Evolutionary conservation across 2,113 vertebrate genomes (phyloP).

Genomic region (Ptychochromis oligacanthus): DNA sequence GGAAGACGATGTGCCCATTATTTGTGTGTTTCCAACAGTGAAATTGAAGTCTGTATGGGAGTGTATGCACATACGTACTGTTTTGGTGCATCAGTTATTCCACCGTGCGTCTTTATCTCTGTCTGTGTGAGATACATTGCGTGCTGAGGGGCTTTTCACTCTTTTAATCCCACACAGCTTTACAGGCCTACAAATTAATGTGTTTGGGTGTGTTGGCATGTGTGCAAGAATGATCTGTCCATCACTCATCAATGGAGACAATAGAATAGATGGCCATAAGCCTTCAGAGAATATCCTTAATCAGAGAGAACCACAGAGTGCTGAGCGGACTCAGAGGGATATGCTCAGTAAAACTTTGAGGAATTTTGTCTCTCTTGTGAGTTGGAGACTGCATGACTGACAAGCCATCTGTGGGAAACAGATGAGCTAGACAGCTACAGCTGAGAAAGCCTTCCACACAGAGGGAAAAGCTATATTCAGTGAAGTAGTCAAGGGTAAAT

Average conservation of each 20-base stretch:
- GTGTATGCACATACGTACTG: background rate
- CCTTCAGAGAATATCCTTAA: conserved; percentile 41
- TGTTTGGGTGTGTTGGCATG: conserved; percentile 10
- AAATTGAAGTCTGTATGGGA: conserved; percentile 18
- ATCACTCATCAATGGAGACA: conserved; percentile 52
- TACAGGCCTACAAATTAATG: background rate
- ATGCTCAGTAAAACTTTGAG: conserved; percentile 40
- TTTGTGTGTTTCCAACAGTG: conserved; percentile 56
- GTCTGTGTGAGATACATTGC: background rate
- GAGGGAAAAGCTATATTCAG: conserved; percentile 46
- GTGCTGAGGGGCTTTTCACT: background rate
- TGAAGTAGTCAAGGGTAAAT: conserved; percentile 33
- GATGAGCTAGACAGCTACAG: conserved; percentile 44
- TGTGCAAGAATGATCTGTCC: conserved; percentile 39
- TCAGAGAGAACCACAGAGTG: conserved; percentile 33
- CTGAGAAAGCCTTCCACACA: conserved; percentile 35
- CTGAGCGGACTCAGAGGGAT: conserved; percentile 47
- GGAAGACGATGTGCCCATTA: conserved; percentile 47
- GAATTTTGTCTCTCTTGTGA: conserved; percentile 51
- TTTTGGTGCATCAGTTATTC: background rate
- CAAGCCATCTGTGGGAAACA: conserved; percentile 67
- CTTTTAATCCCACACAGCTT: background rate
- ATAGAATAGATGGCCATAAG: conserved; percentile 9
- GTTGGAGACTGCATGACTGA: conserved; percentile 47
- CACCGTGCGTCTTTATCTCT: background rate